Base-by-base conservation (phyloP, 2,113 vertebrate species). In the Acanthochromis polyacanthus region DNA sequence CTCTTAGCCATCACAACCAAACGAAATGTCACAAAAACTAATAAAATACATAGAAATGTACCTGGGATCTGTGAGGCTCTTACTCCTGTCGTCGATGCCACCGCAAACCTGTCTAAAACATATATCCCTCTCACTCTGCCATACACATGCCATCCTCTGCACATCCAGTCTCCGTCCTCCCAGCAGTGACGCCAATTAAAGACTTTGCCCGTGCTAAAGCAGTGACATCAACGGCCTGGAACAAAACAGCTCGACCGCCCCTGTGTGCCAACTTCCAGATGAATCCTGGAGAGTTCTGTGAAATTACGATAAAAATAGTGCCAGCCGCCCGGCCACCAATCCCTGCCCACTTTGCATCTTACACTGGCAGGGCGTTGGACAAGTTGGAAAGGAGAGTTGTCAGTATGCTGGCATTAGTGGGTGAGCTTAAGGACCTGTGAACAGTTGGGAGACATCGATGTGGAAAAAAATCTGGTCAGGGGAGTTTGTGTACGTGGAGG, bases 301-400 rank as follows among this genome's bases (percentile, higher is more conserved):
- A 96, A 97, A 94, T 95, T 91, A 91, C 86, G 96, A 95, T 96
- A 97, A 96, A 96, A 97, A 97, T 97, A 96, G 96, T 95, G 91
- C 81, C 3, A 23, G 82, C 70, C 77, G 55, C 80, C 40, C 0
- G 1, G 91, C 81, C 85, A 73, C 79, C 81, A 59, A 69, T 77
- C 85, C 66, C 78, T 66, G 71, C 74, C 82, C 75, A 52, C 83
- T 78, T 71, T 66, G 76, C 76, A 15, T 90, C 62, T 76, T 75
- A 59, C 82, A 64, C 82, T 84, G 85, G 73, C 76, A 81, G 80
- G 57, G 50, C 30, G 25, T 58, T 59, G 20, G 78, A 81, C 83
- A 75, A 70, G 83, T 69, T 81, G 89, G 81, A 85, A 52, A 45
- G 62, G 72, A 73, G 78, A 62, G 72, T 67, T 80, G 83, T 91